Evolutionary conservation across 1,140 invertebrate species (phyloP).

Genomic region (Arion vulgaris): DNA sequence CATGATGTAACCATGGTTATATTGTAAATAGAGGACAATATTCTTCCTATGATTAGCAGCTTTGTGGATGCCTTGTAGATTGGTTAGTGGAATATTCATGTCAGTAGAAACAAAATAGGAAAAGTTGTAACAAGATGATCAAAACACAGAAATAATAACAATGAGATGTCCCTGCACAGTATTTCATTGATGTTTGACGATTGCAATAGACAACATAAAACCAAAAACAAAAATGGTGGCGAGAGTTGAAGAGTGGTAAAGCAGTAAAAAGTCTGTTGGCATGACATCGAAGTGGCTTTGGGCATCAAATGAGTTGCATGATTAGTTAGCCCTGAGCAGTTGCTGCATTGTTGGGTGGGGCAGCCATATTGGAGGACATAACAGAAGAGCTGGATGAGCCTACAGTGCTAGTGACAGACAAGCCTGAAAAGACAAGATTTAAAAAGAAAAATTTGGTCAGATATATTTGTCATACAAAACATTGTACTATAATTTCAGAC

Average conservation of each 20-base stretch:
- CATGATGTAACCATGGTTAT: no score
- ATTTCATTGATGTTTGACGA: neutral
- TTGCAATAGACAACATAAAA: neutral
- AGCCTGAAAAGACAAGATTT: conserved; percentile 45
- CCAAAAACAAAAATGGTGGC: neutral
- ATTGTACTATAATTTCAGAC: no score
- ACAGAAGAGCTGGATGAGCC: conserved; percentile 71
- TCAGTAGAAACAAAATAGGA: no score
- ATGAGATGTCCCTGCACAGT: neutral
- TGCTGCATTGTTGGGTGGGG: conserved; percentile 66
- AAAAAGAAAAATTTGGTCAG: neutral
- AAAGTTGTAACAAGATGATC: neutral
- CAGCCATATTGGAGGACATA: conserved; percentile 67
- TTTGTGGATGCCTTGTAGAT: no score
- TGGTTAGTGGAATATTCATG: no score
- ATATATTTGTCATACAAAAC: no score
- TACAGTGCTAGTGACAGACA: conserved; percentile 63
- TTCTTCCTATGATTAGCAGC: neutral
- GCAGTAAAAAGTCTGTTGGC: conserved; percentile 7
- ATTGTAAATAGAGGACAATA: no score
- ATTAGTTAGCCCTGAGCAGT: conserved; percentile 64
- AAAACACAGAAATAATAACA: neutral
- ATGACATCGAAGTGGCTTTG: neutral
- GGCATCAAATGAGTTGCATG: conserved; percentile 12
- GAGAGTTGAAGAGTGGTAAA: conserved; percentile 12